Evolutionary conservation across 2,113 vertebrate species (phyloP).

Genomic region (Anser brachyrhynchus): DNA sequence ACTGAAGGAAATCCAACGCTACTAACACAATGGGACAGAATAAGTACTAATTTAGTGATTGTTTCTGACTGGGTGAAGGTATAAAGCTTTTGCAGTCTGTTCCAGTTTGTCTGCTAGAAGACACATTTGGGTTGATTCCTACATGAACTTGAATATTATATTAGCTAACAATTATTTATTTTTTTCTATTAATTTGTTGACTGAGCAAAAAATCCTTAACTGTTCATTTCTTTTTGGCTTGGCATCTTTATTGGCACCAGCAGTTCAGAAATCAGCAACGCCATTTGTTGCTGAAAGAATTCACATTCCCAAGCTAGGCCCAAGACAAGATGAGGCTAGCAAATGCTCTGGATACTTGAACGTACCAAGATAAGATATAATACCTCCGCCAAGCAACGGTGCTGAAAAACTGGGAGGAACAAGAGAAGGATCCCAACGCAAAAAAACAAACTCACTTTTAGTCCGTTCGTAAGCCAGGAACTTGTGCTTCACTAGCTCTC

Average conservation of each 20-base stretch:
- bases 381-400: background rate
- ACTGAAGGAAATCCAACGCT: background rate
- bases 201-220: background rate
- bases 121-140: background rate
- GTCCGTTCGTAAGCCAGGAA: conserved; percentile 88
- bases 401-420: accelerated
- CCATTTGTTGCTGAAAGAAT: background rate
- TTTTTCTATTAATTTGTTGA: background rate
- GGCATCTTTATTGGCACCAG: background rate
- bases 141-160: background rate
- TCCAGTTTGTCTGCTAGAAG: background rate
- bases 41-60: background rate
- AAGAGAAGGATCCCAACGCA: background rate
- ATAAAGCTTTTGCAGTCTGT: background rate
- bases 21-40: background rate
- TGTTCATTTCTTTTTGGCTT: background rate
- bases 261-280: background rate
- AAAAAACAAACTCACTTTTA: conserved; percentile 84
- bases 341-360: background rate
- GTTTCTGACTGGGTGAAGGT: background rate
- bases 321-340: background rate
- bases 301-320: background rate
- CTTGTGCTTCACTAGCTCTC: conserved; percentile 92
- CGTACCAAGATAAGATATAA: accelerated
- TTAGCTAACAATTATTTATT: background rate